Evolutionary conservation across 2,888 invertebrate genomes (phyloP).

Genomic region (Drosophila emarginata): DNA sequence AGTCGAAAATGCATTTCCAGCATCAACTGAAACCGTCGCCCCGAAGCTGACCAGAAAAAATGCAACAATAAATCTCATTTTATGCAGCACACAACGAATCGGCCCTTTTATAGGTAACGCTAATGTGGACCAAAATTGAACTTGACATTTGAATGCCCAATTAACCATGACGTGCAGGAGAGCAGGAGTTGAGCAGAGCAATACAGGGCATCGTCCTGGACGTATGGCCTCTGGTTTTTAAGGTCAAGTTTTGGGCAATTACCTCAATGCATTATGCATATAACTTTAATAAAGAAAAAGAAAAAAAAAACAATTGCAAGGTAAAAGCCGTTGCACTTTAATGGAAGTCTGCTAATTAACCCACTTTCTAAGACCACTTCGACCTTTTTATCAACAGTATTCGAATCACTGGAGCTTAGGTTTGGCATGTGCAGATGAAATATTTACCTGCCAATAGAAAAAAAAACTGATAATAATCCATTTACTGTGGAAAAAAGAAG

Average conservation of each 20-base stretch:
- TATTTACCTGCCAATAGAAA: constrained; percentile 60
- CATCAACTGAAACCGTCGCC: neutral
- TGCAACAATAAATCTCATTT: constrained; percentile 81
- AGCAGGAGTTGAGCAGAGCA: constrained; percentile 25
- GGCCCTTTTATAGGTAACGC: constrained; percentile 82
- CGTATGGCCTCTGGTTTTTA: constrained; percentile 40
- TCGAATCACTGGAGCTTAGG: constrained; percentile 43
- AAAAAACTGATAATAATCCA: constrained; percentile 23
- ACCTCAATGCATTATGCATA: constrained; percentile 67
- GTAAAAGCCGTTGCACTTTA: neutral
- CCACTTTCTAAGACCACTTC: constrained; percentile 61
- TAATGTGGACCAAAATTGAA: constrained; percentile 82
- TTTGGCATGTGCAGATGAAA: constrained; percentile 40
- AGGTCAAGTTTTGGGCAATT: constrained; percentile 65
- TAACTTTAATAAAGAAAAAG: constrained; percentile 23
- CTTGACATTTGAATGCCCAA: constrained; percentile 83
- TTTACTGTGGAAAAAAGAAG: neutral
- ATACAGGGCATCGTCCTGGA: constrained; percentile 19
- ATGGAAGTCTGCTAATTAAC: constrained; percentile 58
- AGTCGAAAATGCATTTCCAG: neutral
- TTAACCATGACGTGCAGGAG: constrained; percentile 78
- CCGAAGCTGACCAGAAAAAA: constrained; percentile 33
- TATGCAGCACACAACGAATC: constrained; percentile 68
- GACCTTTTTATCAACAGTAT: constrained; percentile 61
- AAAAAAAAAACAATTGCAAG: constrained; percentile 17